Conservation (phyloP, 1,140 invertebrate genomes). For the Apis florea region DNA sequence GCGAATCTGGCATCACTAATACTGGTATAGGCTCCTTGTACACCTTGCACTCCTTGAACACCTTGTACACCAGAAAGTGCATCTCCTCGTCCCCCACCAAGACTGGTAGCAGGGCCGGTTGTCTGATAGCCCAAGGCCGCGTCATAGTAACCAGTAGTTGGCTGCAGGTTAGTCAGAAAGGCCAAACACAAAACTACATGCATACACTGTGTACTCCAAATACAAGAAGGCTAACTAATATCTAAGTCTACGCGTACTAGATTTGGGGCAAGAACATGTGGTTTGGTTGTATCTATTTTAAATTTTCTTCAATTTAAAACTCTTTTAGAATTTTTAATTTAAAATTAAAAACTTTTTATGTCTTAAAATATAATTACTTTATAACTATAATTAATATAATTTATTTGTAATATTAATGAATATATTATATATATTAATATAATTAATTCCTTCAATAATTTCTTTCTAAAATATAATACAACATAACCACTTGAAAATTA, state of each 20-base stretch:
- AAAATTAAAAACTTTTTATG: neutral
- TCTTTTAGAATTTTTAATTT: neutral
- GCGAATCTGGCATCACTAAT: conserved; percentile 87
- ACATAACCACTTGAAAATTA: conserved; percentile 52
- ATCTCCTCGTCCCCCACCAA: conserved; percentile 83
- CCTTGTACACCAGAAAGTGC: conserved; percentile 84
- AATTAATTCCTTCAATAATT: neutral
- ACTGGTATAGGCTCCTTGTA: conserved; percentile 86
- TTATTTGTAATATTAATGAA: neutral
- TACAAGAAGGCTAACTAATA: conserved; percentile 71
- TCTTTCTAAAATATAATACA: conserved; percentile 37
- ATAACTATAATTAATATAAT: too few species aligned
- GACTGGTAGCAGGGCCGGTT: conserved; percentile 79
- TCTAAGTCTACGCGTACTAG: conserved; percentile 61
- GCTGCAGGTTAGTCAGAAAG: conserved; percentile 79
- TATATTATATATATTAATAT: neutral
- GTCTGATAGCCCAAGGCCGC: conserved; percentile 79
- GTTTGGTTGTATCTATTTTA: conserved; percentile 40
- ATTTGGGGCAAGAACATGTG: conserved; percentile 46
- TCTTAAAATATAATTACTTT: conserved; percentile 6
- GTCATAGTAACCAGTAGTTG: conserved; percentile 81
- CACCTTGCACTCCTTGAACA: conserved; percentile 77
- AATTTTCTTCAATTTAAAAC: neutral
- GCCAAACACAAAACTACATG: conserved; percentile 81
- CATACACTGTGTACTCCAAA: conserved; percentile 80